These are phyloP conservation scores for Eretmochelys imbricata DNA, from an alignment of 2,113 vertebrate species.

Conservation along the genomic window DNA sequence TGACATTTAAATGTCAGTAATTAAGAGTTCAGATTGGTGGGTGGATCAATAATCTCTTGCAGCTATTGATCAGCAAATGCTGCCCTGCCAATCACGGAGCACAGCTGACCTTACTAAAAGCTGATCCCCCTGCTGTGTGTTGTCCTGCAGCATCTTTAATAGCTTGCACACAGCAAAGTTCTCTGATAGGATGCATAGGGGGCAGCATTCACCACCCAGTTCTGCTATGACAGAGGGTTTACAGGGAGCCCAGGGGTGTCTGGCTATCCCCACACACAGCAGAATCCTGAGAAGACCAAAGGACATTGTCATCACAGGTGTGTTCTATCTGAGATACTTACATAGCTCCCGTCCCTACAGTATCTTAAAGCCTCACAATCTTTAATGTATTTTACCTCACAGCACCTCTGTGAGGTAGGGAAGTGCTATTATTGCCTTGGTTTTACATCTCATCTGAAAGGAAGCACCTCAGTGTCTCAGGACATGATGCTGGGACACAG, in stretches of 20 bases:
- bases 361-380: background rate
- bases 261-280: background rate
- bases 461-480: background rate
- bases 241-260: accelerated
- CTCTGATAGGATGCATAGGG: background rate
- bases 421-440: background rate
- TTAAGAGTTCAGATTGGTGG: constrained; percentile 71
- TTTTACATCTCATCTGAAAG: background rate
- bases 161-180: background rate
- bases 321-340: background rate
- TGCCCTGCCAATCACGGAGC: constrained; percentile 44
- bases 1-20: constrained; percentile 78
- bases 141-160: background rate
- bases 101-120: constrained; percentile 32
- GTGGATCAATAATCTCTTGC: constrained; percentile 69
- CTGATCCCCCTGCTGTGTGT: background rate
- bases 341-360: background rate
- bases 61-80: constrained; percentile 68
- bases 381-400: background rate
- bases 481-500: background rate
- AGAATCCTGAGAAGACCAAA: background rate
- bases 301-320: background rate
- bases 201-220: background rate
- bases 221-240: background rate
- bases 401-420: background rate